phyloP scores from a whole-genome alignment of 2,113 vertebrate genomes.

The Larimichthys polyactis region DNA sequence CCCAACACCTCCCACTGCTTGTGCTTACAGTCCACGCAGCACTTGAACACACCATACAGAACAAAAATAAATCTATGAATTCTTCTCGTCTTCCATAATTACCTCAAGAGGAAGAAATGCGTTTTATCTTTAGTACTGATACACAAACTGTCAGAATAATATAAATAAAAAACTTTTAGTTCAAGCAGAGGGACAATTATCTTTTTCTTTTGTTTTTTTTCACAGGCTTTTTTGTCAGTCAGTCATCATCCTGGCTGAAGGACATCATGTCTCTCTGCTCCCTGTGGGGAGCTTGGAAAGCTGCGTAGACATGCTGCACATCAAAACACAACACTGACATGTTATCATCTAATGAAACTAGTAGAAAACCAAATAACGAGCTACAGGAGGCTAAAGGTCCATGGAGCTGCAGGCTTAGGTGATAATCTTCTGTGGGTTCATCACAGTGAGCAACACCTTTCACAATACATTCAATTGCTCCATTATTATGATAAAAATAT shows the following conservation, averaged over 20 bases:
- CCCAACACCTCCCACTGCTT: background rate
- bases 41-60: constrained; percentile 4
- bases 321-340: background rate
- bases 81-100: background rate
- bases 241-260: too few species aligned
- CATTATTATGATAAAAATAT: background rate
- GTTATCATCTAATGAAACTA: background rate
- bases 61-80: background rate
- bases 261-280: too few species aligned
- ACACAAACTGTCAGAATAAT: too few species aligned
- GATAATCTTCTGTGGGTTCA: too few species aligned
- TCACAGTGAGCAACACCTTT: background rate
- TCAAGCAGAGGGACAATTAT: too few species aligned
- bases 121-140: too few species aligned
- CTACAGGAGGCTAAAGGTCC: background rate
- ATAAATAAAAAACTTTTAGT: too few species aligned
- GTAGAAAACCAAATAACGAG: background rate
- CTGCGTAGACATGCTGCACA: background rate
- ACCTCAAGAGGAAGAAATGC: background rate
- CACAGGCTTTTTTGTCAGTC: too few species aligned
- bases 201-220: too few species aligned
- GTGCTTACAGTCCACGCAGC: background rate
- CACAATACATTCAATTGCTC: background rate
- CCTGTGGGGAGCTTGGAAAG: background rate
- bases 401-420: too few species aligned